A percentile compares a stretch with the other conserved stretches of the same genome.
Evolutionary conservation across 2,113 vertebrate genomes (phyloP).

Genomic region (Hippocampus abdominalis): DNA sequence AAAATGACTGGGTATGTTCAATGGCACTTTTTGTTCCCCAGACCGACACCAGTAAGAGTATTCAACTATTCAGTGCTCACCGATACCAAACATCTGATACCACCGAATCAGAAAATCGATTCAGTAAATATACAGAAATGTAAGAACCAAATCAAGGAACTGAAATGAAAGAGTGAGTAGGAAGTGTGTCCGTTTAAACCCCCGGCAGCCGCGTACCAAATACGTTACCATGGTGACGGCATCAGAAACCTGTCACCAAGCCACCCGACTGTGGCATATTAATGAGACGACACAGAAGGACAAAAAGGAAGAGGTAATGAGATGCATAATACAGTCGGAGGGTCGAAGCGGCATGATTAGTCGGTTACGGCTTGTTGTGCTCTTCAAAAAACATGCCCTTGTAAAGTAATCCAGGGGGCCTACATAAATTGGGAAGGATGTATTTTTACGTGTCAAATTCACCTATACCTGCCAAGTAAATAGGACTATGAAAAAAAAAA

Average conservation of each 20-base stretch:
- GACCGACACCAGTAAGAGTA: too few relatives aligned
- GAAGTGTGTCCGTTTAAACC: constrained; percentile 5
- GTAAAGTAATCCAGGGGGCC: too few relatives aligned
- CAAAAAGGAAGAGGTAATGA: constrained; percentile 17
- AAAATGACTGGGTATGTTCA: too few relatives aligned
- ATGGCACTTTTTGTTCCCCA: too few relatives aligned
- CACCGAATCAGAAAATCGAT: too few relatives aligned
- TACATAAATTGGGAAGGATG: not conserved
- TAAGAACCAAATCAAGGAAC: not conserved
- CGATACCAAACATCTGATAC: too few relatives aligned
- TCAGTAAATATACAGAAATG: not conserved
- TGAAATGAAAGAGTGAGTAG: constrained; percentile 1
- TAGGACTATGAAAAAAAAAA: not conserved
- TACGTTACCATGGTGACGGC: constrained; percentile 64
- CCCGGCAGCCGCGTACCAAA: constrained; percentile 45
- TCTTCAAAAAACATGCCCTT: not conserved
- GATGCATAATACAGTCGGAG: constrained; percentile 9
- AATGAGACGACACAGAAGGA: constrained; percentile 35
- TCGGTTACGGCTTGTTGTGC: not conserved
- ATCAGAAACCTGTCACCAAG: constrained; percentile 47
- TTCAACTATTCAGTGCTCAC: too few relatives aligned
- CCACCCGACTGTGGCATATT: constrained; percentile 46
- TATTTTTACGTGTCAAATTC: not conserved
- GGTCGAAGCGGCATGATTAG: not conserved
- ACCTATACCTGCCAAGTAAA: not conserved